phyloP scores from a whole-genome alignment of 1,140 invertebrate species.

The Elysia chlorotica region DNA sequence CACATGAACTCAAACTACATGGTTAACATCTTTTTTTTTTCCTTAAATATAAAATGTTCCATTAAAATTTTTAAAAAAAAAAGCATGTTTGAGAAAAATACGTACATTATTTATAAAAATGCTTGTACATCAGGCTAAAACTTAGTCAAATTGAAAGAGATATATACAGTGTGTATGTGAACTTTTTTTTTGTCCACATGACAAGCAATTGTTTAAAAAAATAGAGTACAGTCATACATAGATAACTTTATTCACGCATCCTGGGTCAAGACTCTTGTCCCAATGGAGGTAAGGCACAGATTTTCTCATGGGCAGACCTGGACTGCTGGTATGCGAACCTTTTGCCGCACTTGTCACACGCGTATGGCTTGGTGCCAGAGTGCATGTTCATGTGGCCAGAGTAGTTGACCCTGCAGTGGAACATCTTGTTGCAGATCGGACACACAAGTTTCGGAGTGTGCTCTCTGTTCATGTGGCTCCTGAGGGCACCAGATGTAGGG shows the following conservation, averaged over 20 bases:
- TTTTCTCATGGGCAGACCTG: slow-evolving; percentile 14
- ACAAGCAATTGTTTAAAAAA: too few species aligned
- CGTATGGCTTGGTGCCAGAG: slow-evolving; percentile 11
- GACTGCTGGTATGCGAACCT: slow-evolving; percentile 18
- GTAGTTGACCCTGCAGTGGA: slow-evolving; percentile 20
- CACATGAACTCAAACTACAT: too few species aligned
- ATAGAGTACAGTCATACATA: too few species aligned
- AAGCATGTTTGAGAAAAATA: not conserved
- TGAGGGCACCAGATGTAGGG: not conserved
- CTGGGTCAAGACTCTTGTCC: not conserved
- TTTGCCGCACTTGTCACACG: slow-evolving; percentile 10
- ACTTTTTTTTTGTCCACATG: not conserved
- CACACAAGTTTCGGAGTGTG: slow-evolving; percentile 19
- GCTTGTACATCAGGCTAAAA: not conserved
- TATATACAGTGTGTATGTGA: not conserved
- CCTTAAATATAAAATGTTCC: too few species aligned
- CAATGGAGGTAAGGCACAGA: not conserved
- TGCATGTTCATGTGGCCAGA: slow-evolving; percentile 22
- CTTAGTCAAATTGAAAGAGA: not conserved
- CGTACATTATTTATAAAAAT: not conserved
- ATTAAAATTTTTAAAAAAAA: slow-evolving; percentile 2
- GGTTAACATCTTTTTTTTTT: too few species aligned
- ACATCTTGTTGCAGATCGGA: slow-evolving; percentile 6
- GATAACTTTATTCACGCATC: too few species aligned
- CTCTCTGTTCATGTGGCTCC: slow-evolving; percentile 9